Evolutionary conservation across 2,888 invertebrate genomes (phyloP).

Genomic region (Serrognathus titanus): DNA sequence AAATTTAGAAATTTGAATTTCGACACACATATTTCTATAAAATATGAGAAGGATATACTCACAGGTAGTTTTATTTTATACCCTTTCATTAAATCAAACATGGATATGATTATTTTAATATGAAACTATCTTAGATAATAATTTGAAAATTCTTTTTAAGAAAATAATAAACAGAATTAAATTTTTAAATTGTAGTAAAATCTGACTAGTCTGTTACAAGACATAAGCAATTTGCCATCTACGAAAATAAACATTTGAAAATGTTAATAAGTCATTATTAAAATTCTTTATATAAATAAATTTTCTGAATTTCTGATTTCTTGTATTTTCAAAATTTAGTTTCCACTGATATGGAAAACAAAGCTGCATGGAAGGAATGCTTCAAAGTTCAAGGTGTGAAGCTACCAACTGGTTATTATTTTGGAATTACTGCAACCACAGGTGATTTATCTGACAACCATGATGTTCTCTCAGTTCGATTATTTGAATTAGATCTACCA

Average conservation of each 20-base stretch:
- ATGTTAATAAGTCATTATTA: too few relatives aligned
- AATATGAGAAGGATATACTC: constrained; percentile 87
- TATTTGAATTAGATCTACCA: constrained; percentile 85
- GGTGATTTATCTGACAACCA: constrained; percentile 97
- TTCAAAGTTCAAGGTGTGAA: constrained; percentile 84
- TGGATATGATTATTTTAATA: too few relatives aligned
- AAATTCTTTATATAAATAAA: neutral
- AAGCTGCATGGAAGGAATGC: constrained; percentile 92
- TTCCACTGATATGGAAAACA: constrained; percentile 86
- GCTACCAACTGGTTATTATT: constrained; percentile 91
- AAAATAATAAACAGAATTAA: too few relatives aligned
- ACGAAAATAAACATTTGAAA: too few relatives aligned
- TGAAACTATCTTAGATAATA: too few relatives aligned
- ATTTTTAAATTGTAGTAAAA: neutral
- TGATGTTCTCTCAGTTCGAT: constrained; percentile 86
- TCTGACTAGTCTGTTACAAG: too few relatives aligned
- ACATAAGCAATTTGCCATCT: too few relatives aligned
- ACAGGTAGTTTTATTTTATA: constrained; percentile 58
- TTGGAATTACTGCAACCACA: constrained; percentile 93
- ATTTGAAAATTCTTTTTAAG: too few relatives aligned
- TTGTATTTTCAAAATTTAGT: constrained; percentile 55
- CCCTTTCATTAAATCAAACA: too few relatives aligned
- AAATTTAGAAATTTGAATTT: constrained; percentile 88
- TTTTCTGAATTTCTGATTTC: neutral
- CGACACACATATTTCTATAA: constrained; percentile 86